Conservation (phyloP, 2,888 invertebrate genomes). For the Drosophila austrosaltans region DNA sequence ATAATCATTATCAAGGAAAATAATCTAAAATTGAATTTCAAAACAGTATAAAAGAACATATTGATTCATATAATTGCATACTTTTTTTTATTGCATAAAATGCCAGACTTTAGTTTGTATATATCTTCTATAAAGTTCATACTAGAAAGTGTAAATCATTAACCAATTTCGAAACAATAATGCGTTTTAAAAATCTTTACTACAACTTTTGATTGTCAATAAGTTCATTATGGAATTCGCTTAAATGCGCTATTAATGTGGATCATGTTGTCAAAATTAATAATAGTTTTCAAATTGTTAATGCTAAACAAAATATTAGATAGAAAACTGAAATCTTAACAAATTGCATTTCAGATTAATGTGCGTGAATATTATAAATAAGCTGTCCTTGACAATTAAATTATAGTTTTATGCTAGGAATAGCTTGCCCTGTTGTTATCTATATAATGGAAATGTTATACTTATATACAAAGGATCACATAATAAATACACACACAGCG, state of each 20-base stretch:
- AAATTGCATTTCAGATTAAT: neutral
- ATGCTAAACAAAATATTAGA: neutral
- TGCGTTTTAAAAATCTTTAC: neutral
- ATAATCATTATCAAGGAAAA: too few relatives aligned
- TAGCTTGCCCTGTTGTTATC: constrained; percentile 18
- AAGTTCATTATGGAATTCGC: neutral
- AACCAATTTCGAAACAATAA: neutral
- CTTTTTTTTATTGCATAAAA: neutral
- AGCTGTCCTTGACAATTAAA: neutral
- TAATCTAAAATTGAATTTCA: too few relatives aligned
- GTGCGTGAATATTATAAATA: neutral
- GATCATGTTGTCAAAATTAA: neutral
- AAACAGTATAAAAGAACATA: too few relatives aligned
- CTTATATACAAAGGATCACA: constrained; percentile 34
- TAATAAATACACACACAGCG: constrained; percentile 29
- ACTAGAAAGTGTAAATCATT: neutral
- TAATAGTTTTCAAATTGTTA: neutral
- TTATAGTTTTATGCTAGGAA: constrained; percentile 30
- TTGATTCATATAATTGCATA: neutral
- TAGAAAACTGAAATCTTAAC: neutral
- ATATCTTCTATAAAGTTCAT: neutral
- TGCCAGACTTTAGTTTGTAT: neutral
- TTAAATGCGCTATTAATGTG: neutral
- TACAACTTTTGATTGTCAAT: neutral
- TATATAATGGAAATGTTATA: constrained; percentile 37